phyloP scores from a whole-genome alignment of 2,113 vertebrate species.

The Ursus arctos region DNA sequence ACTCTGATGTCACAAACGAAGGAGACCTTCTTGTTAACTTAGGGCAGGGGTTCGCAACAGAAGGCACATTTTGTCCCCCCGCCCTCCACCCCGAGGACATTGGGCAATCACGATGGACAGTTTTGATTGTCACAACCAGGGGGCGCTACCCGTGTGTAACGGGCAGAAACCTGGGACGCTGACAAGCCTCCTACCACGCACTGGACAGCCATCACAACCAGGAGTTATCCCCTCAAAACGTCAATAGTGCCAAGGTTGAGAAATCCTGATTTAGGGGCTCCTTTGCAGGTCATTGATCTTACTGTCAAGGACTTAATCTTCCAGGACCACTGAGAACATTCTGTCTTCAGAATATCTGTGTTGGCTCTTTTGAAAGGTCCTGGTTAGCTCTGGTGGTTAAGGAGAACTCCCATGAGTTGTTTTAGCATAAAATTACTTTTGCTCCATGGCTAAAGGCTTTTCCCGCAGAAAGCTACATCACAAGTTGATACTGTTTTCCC shows the following conservation, averaged over 20 bases:
- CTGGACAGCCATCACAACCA: no score
- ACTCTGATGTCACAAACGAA: background rate
- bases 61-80: background rate
- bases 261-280: background rate
- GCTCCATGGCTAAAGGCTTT: background rate
- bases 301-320: background rate
- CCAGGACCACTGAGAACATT: background rate
- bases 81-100: no score
- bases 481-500: background rate
- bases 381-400: background rate
- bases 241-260: background rate
- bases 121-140: background rate
- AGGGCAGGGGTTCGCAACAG: background rate
- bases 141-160: background rate
- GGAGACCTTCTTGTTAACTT: background rate
- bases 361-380: background rate
- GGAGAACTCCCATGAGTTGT: background rate
- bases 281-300: background rate
- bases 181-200: background rate
- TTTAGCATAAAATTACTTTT: background rate
- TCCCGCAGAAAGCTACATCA: background rate
- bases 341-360: background rate
- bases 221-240: accelerated
- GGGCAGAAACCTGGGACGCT: background rate
- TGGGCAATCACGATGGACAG: no score